phyloP scores from a whole-genome alignment of 2,113 vertebrate genomes.

The Saguinus midas region DNA sequence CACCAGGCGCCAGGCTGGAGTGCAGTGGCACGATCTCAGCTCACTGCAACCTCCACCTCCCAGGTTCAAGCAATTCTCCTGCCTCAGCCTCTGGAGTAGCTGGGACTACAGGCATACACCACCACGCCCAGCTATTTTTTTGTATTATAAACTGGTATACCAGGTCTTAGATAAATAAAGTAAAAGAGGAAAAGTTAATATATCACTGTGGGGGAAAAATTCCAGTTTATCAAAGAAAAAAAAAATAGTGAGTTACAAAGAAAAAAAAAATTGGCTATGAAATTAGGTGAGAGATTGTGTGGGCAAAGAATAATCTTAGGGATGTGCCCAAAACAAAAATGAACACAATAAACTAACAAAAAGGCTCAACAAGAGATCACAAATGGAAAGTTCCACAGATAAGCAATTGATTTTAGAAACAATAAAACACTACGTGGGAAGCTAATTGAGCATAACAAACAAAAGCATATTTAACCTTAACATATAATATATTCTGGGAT shows the following conservation, averaged over 20 bases:
- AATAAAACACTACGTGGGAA: neutral
- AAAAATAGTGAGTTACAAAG: neutral
- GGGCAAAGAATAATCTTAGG: neutral
- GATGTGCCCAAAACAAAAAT: conserved; percentile 17
- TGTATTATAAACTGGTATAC: neutral
- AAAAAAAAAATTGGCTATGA: neutral
- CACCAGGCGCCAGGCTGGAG: too few relatives aligned
- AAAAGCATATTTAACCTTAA: neutral
- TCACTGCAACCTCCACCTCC: too few relatives aligned
- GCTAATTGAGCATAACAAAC: neutral
- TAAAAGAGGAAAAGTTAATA: neutral
- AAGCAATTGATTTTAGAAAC: conserved; percentile 43
- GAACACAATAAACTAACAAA: neutral
- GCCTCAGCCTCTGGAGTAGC: too few relatives aligned
- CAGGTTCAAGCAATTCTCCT: too few relatives aligned
- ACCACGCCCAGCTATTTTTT: too few relatives aligned
- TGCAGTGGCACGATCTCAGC: too few relatives aligned
- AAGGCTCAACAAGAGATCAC: neutral
- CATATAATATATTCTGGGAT: neutral
- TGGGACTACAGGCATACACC: too few relatives aligned
- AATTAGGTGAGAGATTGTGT: conserved; percentile 5
- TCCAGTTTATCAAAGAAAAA: conserved; percentile 16
- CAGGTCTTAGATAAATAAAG: neutral
- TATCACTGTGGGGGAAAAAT: neutral
- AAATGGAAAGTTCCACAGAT: conserved; percentile 38